Conservation (phyloP, 2,113 vertebrate genomes). For the Labeo rohita region DNA sequence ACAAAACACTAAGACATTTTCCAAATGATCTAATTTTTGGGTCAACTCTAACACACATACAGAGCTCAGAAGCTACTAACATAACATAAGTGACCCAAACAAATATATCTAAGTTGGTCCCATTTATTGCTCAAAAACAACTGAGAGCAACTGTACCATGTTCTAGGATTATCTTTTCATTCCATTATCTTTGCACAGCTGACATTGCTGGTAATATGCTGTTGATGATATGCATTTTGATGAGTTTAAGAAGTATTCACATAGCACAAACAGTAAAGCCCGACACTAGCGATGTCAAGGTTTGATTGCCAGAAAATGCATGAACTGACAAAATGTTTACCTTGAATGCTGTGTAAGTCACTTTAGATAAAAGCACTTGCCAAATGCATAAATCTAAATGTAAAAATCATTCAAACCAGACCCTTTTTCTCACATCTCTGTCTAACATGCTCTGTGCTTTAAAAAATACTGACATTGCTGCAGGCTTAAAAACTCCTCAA, state of each 20-base stretch:
- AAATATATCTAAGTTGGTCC: neutral
- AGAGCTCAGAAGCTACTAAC: neutral
- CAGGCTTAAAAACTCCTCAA: constrained; percentile 11
- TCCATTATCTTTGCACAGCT: neutral
- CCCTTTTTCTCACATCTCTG: neutral
- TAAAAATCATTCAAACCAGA: neutral
- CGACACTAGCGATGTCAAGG: neutral
- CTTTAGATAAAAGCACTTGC: constrained; percentile 2
- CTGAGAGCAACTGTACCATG: neutral
- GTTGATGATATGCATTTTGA: neutral
- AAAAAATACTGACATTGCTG: constrained; percentile 15
- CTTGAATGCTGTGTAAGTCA: neutral
- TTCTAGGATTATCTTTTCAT: neutral
- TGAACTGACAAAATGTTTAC: neutral
- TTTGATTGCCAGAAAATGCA: neutral
- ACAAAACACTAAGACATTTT: neutral
- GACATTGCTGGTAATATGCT: neutral
- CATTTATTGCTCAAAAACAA: neutral
- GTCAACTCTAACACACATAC: too few relatives aligned
- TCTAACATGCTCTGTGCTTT: neutral
- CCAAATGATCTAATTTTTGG: neutral
- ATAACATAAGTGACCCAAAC: neutral
- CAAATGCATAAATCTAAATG: neutral
- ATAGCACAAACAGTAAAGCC: neutral
- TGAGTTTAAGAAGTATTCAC: neutral